A percentile compares a stretch with the other conserved stretches of the same genome.
Conservation (phyloP, 1,140 invertebrate genomes). For the Oryctes rhinoceros region DNA sequence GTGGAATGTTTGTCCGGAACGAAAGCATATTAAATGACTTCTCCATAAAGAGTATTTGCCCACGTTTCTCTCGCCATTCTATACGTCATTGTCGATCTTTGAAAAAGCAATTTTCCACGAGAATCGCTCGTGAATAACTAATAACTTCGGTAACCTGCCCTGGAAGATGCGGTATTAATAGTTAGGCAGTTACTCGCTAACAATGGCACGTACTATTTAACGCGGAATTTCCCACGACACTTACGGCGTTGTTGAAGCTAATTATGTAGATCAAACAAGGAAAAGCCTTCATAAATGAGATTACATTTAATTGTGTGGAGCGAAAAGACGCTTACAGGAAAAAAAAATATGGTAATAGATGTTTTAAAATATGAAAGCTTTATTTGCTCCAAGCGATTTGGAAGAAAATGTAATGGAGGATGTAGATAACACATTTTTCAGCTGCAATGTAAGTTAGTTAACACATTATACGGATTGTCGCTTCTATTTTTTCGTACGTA, state of each 20-base stretch:
- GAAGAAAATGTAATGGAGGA: no score
- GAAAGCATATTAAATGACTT: neutral
- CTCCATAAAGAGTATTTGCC: neutral
- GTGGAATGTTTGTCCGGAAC: no score
- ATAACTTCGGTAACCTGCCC: neutral
- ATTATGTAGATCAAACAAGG: neutral
- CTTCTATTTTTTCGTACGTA: no score
- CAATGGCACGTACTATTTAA: conserved; percentile 7
- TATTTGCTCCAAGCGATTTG: no score
- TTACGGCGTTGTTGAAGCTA: neutral
- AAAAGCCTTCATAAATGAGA: neutral
- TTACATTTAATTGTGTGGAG: neutral
- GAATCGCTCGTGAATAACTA: neutral
- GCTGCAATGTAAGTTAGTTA: no score
- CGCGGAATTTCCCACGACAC: neutral
- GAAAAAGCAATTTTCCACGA: neutral
- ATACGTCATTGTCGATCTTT: neutral
- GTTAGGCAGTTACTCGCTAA: neutral
- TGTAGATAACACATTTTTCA: no score
- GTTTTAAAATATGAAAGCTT: no score
- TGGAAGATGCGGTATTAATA: neutral
- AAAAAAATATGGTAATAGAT: no score
- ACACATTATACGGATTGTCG: no score
- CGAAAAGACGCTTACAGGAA: no score
- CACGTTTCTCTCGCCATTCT: neutral